Base-by-base conservation (phyloP, 1,140 invertebrate species). In the Zelostemma sp. region DNA sequence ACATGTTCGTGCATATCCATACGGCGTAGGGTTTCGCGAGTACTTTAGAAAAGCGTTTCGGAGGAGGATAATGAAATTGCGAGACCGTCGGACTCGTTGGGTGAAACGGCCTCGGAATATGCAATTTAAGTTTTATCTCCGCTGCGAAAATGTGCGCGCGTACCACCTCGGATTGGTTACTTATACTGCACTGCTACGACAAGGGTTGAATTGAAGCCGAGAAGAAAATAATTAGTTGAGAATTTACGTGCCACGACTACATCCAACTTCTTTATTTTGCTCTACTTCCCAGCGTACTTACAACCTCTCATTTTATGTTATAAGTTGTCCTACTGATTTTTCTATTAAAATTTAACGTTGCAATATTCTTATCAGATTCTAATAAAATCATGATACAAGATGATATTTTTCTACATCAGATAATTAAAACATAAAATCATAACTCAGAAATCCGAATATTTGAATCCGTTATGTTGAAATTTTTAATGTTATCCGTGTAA, bases 91-190 rank as follows among this genome's bases (percentile, higher is more conserved):
- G 48, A 45, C 54, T 62, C 49, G 65, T 43, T 56, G 57, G 64
- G 57, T 48, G 64, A 60, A 66, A 53, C 59, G 48, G 59, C 55
- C 59, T 45, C 38, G 59, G 54, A 62, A 62, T 58, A 62, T 62
- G 66, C 66, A 68, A 68, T 68, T 68, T 63, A 58, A 68, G 66
- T 68, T 68, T 68, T 68, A 68, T 68, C 65, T 61, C 49, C 65
- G 58, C 53, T 58, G 66, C 43, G 54, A 68, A 59, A 68, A 68
- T 68, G 59, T 68, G 59, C 59, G 38, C 65, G 53, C 46, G 48
- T 18, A 58, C 48, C 59, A 62, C 49, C 66, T 58, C 57, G 66
- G 59, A 63, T 68, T 68, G 66, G 66, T 68, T 68, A 63, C 66
- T 68, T 63, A 63, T 54, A 63, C 66, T 31, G 49, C 35, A 35